phyloP scores from a whole-genome alignment of 2,797 vertebrate species.

The Ctenochaetus hawaiiensis region DNA sequence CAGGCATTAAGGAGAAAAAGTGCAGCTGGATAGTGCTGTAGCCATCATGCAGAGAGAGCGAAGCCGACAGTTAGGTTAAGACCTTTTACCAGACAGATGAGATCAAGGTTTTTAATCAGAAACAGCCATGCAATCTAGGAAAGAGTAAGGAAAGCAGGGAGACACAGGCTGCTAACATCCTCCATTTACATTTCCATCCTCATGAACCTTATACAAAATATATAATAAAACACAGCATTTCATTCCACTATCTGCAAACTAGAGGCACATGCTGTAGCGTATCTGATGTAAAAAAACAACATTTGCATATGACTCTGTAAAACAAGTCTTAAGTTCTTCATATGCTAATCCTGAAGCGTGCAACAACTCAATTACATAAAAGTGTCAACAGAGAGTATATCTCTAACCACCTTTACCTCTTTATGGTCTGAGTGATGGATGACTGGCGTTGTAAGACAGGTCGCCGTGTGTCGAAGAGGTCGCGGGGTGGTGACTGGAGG shows the following conservation, averaged over 20 bases:
- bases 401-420: conserved; percentile 86
- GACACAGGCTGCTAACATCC: conserved; percentile 11
- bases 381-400: neutral
- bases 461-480: conserved; percentile 87
- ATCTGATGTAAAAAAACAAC: neutral
- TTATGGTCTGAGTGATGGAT: conserved; percentile 98
- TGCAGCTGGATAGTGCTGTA: conserved; percentile 71
- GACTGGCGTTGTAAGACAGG: conserved; percentile 92
- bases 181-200: conserved; percentile 5
- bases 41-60: conserved; percentile 62
- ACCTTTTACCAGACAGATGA: conserved; percentile 20
- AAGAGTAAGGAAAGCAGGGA: conserved; percentile 41
- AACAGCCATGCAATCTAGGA: conserved; percentile 49
- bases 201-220: conserved; percentile 3
- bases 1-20: conserved; percentile 76
- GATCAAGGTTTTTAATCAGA: conserved; percentile 47
- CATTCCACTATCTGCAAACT: conserved; percentile 12
- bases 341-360: conserved; percentile 19
- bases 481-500: conserved; percentile 87
- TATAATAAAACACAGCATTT: neutral
- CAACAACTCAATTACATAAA: neutral
- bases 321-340: neutral
- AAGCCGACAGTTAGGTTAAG: conserved; percentile 54
- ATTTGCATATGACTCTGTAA: conserved; percentile 1
- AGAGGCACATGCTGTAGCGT: neutral